Percentiles rank a stretch among this genome's conserved stretches.
phyloP scores from a whole-genome alignment of 1,140 invertebrate species.

The Yoshiicerus persimilis region DNA sequence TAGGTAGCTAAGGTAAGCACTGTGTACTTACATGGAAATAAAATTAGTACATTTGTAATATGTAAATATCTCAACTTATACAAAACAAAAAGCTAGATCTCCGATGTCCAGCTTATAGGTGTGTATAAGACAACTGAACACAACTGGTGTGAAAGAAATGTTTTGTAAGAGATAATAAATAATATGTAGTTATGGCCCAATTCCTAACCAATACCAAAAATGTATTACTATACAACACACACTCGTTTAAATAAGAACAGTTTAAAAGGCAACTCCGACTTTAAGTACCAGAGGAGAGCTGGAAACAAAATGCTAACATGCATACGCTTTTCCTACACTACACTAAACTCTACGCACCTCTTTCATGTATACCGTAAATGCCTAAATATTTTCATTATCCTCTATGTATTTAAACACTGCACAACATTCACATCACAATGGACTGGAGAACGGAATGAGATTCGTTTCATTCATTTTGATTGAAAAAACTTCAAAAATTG shows the following conservation, averaged over 20 bases:
- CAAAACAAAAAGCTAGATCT: background rate
- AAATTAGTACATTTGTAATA: background rate
- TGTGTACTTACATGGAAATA: background rate
- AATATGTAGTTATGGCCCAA: background rate
- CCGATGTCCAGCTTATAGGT: background rate
- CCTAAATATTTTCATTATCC: background rate
- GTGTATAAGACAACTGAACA: background rate
- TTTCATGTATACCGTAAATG: background rate
- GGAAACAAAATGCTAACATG: background rate
- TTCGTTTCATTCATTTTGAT: background rate
- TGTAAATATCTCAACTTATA: background rate
- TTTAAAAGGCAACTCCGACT: background rate
- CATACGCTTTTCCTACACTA: background rate
- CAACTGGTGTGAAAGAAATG: background rate
- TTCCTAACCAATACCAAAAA: background rate
- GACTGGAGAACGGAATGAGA: constrained; percentile 32
- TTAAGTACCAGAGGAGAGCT: background rate
- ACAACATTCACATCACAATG: constrained; percentile 27
- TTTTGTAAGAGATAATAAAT: background rate
- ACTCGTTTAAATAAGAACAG: background rate
- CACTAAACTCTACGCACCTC: background rate
- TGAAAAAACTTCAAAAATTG: background rate
- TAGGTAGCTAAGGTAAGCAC: background rate
- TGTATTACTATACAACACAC: background rate
- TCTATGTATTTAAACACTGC: background rate